These are phyloP conservation scores for Centropus unirufus DNA, from an alignment of 2,113 vertebrate species.

Conservation along the genomic window DNA sequence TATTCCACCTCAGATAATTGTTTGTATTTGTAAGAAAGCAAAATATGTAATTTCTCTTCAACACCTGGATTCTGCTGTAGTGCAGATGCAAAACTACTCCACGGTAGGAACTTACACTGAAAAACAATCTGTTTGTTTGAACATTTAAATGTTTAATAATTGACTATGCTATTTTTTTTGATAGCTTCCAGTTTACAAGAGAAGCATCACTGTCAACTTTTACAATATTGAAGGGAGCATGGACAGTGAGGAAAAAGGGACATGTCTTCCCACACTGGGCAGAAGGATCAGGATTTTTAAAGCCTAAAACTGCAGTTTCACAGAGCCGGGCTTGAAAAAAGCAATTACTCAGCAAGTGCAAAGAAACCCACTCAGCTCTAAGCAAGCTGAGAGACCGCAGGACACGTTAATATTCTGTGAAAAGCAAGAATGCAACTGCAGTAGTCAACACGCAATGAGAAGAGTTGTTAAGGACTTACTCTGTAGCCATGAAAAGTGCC, in stretches of 20 bases:
- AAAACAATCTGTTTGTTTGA: background rate
- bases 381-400: background rate
- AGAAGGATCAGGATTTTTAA: background rate
- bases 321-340: background rate
- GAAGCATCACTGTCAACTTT: background rate
- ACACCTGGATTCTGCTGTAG: background rate
- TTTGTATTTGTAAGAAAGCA: background rate
- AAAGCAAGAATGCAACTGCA: background rate
- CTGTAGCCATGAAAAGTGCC: slow-evolving; percentile 97
- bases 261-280: background rate
- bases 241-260: background rate
- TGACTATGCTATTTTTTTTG: background rate
- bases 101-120: background rate
- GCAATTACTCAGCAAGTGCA: background rate
- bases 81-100: background rate
- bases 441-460: background rate
- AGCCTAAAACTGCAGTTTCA: background rate
- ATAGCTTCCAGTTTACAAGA: background rate
- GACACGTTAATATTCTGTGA: background rate
- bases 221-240: background rate
- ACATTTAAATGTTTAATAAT: background rate
- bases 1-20: background rate
- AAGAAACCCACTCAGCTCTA: background rate
- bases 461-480: slow-evolving; percentile 82
- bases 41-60: background rate